Evolutionary conservation across 2,888 invertebrate species (phyloP), one percentile per base, ranked within the genome.

Genomic region (Flabesymbios commensalis): DNA sequence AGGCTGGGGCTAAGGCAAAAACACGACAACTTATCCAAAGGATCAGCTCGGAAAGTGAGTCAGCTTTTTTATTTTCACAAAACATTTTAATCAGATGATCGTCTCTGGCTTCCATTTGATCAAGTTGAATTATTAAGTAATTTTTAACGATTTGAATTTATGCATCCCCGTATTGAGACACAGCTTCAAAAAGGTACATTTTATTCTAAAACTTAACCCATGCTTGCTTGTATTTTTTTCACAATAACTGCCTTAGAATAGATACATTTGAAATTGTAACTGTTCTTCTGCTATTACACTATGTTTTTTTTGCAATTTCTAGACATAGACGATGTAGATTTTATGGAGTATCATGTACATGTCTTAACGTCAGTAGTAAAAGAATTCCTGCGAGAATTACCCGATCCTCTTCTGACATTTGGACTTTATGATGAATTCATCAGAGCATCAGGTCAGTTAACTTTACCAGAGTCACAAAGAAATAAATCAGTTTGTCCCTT

Each of bases 361-460:
- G 94, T 94, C 41, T 84, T 94, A 60, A 91, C 94, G 0, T 92
- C 93, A 39, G 91, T 93, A 33, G 86, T 95, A 62, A 96, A 96
- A 84, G 72, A 80, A 85, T 94, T 94, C 85, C 89, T 95, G 82
- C 87, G 94, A 41, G 95, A 95, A 80, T 90, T 96, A 88, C 92
- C 94, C 19, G 94, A 95, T 82, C 95, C 95, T 24, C 85, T 96
- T 71, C 86, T 96, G 70, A 94, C 94, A 55, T 94, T 90, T 84
- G 94, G 94, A 80, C 89, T 92, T 67, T 96, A 95, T 82, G 94
- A 95, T 83, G 94, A 95, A 84, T 94, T 95, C 83, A 87, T 96
- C 64, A 88, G 92, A 69, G 93, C 93, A 45, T 90, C 94, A 2
- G 85, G 84, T 83, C 72, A 64, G 57, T 32, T 14, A 22, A n/a